phyloP scores from a whole-genome alignment of 2,888 invertebrate genomes.

The Baccha elongata region DNA sequence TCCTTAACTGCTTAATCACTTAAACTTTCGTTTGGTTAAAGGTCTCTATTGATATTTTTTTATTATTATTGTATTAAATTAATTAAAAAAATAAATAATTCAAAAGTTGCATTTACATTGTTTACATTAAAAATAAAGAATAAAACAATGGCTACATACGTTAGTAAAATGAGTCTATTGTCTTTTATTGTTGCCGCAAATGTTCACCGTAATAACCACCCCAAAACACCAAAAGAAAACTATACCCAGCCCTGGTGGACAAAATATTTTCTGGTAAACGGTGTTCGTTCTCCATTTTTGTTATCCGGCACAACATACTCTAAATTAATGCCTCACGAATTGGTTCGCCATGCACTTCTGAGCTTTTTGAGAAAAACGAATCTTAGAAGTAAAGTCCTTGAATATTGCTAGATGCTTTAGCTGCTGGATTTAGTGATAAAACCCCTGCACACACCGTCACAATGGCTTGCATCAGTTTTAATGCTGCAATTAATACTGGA shows the following conservation, averaged over 20 bases:
- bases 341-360: slow-evolving; percentile 90
- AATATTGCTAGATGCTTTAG: slow-evolving; percentile 94
- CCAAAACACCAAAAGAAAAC: slow-evolving; percentile 71
- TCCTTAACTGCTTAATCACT: too few relatives aligned
- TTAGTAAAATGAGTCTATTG: slow-evolving; percentile 58
- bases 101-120: slow-evolving; percentile 37
- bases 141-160: slow-evolving; percentile 57
- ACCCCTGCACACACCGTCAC: slow-evolving; percentile 99
- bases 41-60: not conserved
- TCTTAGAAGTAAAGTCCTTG: slow-evolving; percentile 98
- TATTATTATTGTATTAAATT: slow-evolving; percentile 5
- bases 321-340: slow-evolving; percentile 97
- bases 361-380: slow-evolving; percentile 78
- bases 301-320: slow-evolving; percentile 96
- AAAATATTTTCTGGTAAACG: slow-evolving; percentile 98
- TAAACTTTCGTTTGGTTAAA: not conserved
- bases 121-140: slow-evolving; percentile 3
- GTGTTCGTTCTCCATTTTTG: slow-evolving; percentile 97
- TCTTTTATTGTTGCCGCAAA: slow-evolving; percentile 56
- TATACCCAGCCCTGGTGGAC: slow-evolving; percentile 62
- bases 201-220: slow-evolving; percentile 61
- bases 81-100: slow-evolving; percentile 5
- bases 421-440: slow-evolving; percentile 94
- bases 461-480: slow-evolving; percentile 99
- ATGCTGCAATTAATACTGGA: slow-evolving; percentile 89